phyloP scores from a whole-genome alignment of 1,140 invertebrate species.

The Macrobrachium nipponense region DNA sequence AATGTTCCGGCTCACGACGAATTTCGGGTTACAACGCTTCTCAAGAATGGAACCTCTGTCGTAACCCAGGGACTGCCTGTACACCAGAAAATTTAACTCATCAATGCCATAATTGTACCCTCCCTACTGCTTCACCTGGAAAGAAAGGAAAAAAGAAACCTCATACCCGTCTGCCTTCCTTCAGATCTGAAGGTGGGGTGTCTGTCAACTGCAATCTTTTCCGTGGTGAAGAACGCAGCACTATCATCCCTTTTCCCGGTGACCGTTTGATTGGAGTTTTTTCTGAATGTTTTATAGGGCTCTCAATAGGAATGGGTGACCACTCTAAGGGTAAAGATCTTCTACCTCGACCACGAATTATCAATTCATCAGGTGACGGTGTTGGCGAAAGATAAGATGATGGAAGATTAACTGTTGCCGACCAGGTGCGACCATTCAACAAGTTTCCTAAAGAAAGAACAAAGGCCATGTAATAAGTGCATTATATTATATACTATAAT shows the following conservation, averaged over 20 bases:
- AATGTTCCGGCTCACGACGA: too few species aligned
- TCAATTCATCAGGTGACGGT: conserved; percentile 47
- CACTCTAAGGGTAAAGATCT: conserved; percentile 44
- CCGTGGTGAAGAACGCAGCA: conserved; percentile 34
- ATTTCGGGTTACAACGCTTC: too few species aligned
- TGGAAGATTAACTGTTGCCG: conserved; percentile 39
- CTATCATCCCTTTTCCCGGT: conserved; percentile 42
- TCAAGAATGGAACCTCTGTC: too few species aligned
- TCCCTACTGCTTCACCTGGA: too few species aligned
- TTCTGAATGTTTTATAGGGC: conserved; percentile 37
- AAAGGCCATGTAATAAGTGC: too few species aligned
- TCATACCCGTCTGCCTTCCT: conserved; percentile 40
- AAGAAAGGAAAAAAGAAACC: too few species aligned
- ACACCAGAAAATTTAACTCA: too few species aligned
- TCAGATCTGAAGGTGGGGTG: conserved; percentile 33
- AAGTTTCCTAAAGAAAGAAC: conserved; percentile 18
- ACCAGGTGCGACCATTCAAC: conserved; percentile 38
- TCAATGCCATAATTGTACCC: too few species aligned
- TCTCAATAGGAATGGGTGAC: conserved; percentile 51
- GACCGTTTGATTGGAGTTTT: conserved; percentile 48
- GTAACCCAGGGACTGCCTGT: too few species aligned
- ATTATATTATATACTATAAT: too few species aligned
- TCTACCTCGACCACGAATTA: conserved; percentile 35
- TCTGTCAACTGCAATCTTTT: conserved; percentile 46
- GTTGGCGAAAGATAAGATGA: conserved; percentile 48